These are phyloP conservation scores for Centropus unirufus DNA, from an alignment of 2,113 vertebrate species.

Conservation along the genomic window DNA sequence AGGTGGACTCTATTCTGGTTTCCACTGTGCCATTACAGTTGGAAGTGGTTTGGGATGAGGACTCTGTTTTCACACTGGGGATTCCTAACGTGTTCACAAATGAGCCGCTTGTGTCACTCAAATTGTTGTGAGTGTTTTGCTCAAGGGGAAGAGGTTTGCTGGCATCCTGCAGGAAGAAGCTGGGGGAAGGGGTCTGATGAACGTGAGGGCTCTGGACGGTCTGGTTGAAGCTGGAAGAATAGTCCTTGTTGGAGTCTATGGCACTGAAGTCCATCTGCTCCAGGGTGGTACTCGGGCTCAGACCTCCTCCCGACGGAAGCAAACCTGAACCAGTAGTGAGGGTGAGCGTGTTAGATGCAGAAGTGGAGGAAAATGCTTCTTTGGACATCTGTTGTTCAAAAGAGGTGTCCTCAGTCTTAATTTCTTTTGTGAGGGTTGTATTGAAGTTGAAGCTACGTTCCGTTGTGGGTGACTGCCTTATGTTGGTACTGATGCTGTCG, in stretches of 20 bases:
- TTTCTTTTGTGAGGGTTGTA: conserved; percentile 90
- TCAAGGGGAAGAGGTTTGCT: conserved; percentile 82
- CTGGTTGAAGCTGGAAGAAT: conserved; percentile 88
- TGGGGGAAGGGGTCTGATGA: conserved; percentile 94
- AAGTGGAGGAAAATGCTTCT: conserved; percentile 86
- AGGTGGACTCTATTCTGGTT: conserved; percentile 79
- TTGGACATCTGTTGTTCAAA: conserved; percentile 97
- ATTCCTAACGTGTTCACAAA: conserved; percentile 77
- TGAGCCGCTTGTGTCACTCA: conserved; percentile 75
- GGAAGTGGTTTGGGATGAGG: conserved; percentile 83
- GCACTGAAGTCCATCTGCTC: conserved; percentile 99
- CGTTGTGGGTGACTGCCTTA: conserved; percentile 86
- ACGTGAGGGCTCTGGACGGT: conserved; percentile 90
- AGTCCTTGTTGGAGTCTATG: conserved; percentile 97
- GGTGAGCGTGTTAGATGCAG: conserved; percentile 83
- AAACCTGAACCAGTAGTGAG: conserved; percentile 87
- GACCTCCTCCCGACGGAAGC: conserved; percentile 93
- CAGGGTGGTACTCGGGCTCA: conserved; percentile 97
- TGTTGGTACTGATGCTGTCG: conserved; percentile 82
- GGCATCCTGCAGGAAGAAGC: conserved; percentile 97
- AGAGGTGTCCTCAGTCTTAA: conserved; percentile 98
- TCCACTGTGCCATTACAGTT: conserved; percentile 91
- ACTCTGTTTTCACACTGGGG: conserved; percentile 89
- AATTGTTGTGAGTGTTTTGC: conserved; percentile 78
- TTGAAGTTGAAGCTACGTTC: conserved; percentile 88